Conservation (phyloP, 2,888 invertebrate genomes). For the Machimus rusticus region DNA sequence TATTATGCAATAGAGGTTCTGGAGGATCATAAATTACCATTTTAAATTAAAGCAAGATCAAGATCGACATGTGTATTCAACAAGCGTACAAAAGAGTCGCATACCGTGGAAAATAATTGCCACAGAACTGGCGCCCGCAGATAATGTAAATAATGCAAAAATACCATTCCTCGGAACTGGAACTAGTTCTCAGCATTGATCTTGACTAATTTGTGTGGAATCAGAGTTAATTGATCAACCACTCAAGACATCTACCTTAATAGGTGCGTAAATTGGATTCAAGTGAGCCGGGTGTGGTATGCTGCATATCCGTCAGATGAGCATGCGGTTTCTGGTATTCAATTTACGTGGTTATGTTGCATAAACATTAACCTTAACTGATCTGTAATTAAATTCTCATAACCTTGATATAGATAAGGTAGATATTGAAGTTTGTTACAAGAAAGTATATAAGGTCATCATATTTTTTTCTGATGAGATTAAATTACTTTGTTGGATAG, state of each 20-base stretch:
- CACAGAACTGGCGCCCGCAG: neutral
- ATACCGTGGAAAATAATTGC: neutral
- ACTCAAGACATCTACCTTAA: neutral
- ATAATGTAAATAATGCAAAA: neutral
- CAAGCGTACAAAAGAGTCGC: neutral
- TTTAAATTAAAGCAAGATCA: neutral
- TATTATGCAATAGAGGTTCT: neutral
- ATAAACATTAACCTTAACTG: neutral
- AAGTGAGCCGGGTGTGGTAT: neutral
- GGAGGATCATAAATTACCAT: neutral
- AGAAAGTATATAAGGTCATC: constrained; percentile 6
- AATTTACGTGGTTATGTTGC: neutral
- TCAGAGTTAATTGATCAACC: constrained; percentile 3
- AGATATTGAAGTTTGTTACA: neutral
- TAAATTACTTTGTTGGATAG: neutral
- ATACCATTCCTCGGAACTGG: neutral
- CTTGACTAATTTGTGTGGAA: constrained; percentile 16
- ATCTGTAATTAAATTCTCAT: neutral
- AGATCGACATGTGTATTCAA: neutral
- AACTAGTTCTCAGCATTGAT: constrained; percentile 29
- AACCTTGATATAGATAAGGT: neutral
- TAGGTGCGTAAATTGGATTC: neutral
- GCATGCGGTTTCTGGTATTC: neutral
- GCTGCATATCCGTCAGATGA: neutral
- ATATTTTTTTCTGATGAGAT: neutral